Percentiles rank a stretch among this genome's conserved stretches.
phyloP scores from a whole-genome alignment of 1,140 invertebrate species.

The Sarcophaga bullata region DNA sequence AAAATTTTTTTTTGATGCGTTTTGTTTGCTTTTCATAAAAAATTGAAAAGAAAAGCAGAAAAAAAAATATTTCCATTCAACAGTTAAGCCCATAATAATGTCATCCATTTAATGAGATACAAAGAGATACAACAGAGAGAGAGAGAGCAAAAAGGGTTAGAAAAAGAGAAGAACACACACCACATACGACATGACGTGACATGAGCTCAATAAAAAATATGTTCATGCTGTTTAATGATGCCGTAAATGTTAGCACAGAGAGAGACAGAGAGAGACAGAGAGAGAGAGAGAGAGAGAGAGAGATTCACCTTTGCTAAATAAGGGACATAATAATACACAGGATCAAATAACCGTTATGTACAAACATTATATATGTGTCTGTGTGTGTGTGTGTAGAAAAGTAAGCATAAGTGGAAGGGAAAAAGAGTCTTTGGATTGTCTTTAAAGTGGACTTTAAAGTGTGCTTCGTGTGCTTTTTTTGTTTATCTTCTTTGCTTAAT shows the following conservation, averaged over 20 bases:
- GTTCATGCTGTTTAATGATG: conserved; percentile 7
- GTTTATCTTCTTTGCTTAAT: too few relatives aligned
- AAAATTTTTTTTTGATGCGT: conserved; percentile 3
- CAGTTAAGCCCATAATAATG: conserved; percentile 36
- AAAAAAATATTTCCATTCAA: conserved; percentile 9
- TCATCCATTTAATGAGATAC: conserved; percentile 27
- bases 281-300: too few relatives aligned
- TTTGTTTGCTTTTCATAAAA: background rate
- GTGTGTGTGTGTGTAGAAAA: too few relatives aligned
- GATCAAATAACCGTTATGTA: too few relatives aligned
- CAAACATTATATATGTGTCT: too few relatives aligned
- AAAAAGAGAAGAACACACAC: background rate
- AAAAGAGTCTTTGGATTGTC: too few relatives aligned
- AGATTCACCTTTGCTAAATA: background rate
- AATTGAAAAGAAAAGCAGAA: background rate
- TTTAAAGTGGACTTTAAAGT: too few relatives aligned
- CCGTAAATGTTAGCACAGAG: too few relatives aligned
- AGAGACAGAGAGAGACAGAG: too few relatives aligned
- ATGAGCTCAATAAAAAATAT: conserved; percentile 27
- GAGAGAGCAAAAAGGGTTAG: background rate
- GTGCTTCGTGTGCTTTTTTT: too few relatives aligned
- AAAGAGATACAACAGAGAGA: background rate
- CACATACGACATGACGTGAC: background rate
- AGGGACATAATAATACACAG: background rate
- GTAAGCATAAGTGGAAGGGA: too few relatives aligned